Percentiles rank a stretch among this genome's conserved stretches.
These are phyloP conservation scores for Andricus curvator DNA, from an alignment of 2,888 invertebrate species.

Conservation along the genomic window DNA sequence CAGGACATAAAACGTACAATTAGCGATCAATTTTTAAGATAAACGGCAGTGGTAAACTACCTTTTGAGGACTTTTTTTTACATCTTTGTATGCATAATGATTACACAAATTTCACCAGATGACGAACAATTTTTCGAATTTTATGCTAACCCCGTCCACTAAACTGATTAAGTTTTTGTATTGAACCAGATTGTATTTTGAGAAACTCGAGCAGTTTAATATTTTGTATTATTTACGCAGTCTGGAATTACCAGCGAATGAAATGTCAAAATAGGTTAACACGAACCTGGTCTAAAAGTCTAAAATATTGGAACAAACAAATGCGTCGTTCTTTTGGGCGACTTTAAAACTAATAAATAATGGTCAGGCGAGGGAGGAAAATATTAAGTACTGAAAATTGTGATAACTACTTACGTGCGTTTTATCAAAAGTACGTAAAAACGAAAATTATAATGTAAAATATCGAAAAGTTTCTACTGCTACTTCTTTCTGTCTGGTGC, in stretches of 20 bases:
- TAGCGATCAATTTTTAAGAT: neutral
- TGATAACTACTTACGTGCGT: slow-evolving; percentile 24
- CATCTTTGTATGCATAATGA: neutral
- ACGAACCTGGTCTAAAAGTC: neutral
- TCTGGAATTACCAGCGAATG: neutral
- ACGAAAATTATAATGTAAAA: slow-evolving; percentile 37
- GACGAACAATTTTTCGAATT: neutral
- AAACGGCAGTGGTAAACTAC: too few species aligned
- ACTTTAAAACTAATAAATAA: neutral
- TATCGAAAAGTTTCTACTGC: slow-evolving; percentile 37
- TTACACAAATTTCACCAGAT: neutral
- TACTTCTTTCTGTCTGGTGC: slow-evolving; percentile 7
- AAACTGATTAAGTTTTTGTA: neutral
- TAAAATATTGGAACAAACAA: slow-evolving; percentile 2
- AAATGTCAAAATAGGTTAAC: slow-evolving; percentile 41
- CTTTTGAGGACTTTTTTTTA: too few species aligned
- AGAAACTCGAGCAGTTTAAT: neutral
- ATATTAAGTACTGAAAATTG: neutral
- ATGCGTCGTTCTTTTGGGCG: neutral
- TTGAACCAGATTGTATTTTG: neutral
- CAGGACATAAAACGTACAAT: neutral
- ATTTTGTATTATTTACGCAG: neutral
- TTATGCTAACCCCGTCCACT: neutral
- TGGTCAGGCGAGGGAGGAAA: neutral
- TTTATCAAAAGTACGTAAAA: slow-evolving; percentile 4